Evolutionary conservation across 2,797 vertebrate genomes (phyloP).

Genomic region (Cyclura pinguis): DNA sequence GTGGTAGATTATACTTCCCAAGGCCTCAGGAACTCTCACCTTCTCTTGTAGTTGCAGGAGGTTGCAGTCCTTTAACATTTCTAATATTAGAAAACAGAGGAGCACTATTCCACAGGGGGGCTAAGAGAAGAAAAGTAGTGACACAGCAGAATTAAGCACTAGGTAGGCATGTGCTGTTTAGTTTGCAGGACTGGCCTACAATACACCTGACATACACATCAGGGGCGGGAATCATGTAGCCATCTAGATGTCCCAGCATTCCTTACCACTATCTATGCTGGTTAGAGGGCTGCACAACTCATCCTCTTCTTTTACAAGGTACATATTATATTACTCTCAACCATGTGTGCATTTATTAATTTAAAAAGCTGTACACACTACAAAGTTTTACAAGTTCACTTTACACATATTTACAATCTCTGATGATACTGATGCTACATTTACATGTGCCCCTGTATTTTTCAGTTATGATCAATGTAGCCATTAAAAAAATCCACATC

Average conservation of each 20-base stretch:
- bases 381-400: constrained; percentile 70
- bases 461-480: not conserved
- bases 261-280: too few species aligned
- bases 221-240: too few species aligned
- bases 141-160: not conserved
- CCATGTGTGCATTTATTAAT: constrained; percentile 75
- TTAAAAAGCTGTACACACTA: constrained; percentile 80
- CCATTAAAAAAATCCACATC: not conserved
- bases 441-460: constrained; percentile 48
- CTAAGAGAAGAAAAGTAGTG: not conserved
- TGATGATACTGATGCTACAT: constrained; percentile 55
- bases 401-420: constrained; percentile 73
- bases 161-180: not conserved
- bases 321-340: constrained; percentile 75
- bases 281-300: too few species aligned
- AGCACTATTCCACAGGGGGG: not conserved
- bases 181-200: constrained; percentile 44
- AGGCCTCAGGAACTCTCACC: not conserved
- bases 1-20: not conserved
- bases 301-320: constrained; percentile 73
- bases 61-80: not conserved
- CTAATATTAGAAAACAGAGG: not conserved
- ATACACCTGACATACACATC: constrained; percentile 52
- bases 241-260: too few species aligned
- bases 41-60: not conserved